Evolutionary conservation across 2,113 vertebrate species (phyloP).

Genomic region (Chaetodon trifascialis): DNA sequence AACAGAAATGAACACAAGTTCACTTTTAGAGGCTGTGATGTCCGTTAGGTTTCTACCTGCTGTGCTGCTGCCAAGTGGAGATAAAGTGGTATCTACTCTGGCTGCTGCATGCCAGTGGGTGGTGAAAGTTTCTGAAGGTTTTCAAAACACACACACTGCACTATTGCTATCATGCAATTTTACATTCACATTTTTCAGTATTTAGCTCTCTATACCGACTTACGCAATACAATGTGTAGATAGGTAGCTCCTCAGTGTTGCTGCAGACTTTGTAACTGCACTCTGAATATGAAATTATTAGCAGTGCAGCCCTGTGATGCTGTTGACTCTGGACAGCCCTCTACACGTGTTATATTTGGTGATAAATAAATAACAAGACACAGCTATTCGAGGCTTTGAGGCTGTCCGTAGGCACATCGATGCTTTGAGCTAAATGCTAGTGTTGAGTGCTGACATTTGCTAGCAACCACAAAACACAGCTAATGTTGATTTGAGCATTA

Average conservation of each 20-base stretch:
- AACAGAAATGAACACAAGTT: conserved; percentile 74
- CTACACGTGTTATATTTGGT: background rate
- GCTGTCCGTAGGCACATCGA: too few species aligned
- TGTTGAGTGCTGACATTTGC: background rate
- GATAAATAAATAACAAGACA: background rate
- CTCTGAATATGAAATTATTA: background rate
- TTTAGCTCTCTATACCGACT: conserved; percentile 2
- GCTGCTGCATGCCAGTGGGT: conserved; percentile 60
- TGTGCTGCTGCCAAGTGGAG: conserved; percentile 76
- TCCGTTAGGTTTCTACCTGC: conserved; percentile 78
- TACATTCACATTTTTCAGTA: conserved; percentile 14
- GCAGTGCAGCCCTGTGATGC: background rate
- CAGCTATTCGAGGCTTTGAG: background rate
- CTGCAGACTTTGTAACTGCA: conserved; percentile 22
- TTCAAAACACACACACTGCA: conserved; percentile 26
- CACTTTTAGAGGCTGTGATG: conserved; percentile 78
- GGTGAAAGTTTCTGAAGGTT: conserved; percentile 60
- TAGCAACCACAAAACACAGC: background rate
- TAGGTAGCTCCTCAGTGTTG: background rate
- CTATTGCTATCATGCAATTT: conserved; percentile 22
- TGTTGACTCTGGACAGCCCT: background rate
- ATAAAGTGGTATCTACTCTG: conserved; percentile 78
- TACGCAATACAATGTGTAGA: background rate
- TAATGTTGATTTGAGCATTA: background rate
- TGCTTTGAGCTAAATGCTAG: background rate